Evolutionary conservation across 1,140 invertebrate species (phyloP).

Genomic region (Ips typographus): DNA sequence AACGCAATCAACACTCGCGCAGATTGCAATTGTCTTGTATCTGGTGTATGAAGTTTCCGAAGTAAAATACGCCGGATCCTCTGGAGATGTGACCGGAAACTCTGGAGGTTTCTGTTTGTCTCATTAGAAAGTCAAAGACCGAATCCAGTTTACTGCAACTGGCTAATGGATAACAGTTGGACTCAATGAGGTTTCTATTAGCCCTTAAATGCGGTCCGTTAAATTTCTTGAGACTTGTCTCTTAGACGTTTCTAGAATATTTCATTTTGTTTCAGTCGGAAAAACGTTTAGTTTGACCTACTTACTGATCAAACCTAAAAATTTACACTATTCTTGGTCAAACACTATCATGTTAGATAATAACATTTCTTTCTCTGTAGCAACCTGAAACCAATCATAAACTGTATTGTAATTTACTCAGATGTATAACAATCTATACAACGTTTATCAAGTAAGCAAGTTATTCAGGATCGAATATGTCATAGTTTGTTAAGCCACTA

Average conservation of each 20-base stretch:
- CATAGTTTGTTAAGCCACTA: no score
- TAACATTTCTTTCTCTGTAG: no score
- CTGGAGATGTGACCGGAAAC: constrained; percentile 30
- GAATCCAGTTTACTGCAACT: constrained; percentile 9
- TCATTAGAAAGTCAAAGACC: constrained; percentile 30
- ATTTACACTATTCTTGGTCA: no score
- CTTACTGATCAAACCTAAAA: no score
- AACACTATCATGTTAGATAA: no score
- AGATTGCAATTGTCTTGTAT: constrained; percentile 28
- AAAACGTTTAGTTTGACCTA: background rate
- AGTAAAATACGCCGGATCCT: constrained; percentile 20
- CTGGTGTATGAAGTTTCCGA: constrained; percentile 17
- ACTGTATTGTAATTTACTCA: no score
- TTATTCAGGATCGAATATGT: no score
- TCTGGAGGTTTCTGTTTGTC: constrained; percentile 28
- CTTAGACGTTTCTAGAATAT: background rate
- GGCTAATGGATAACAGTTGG: constrained; percentile 16
- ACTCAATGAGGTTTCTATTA: constrained; percentile 10
- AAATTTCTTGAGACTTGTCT: background rate
- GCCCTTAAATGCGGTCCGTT: no score
- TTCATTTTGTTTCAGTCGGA: background rate
- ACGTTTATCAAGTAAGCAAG: no score
- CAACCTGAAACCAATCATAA: no score
- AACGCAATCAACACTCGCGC: constrained; percentile 26
- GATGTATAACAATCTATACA: no score